Percentiles rank a stretch among this genome's conserved stretches.
Conservation (phyloP, 2,113 vertebrate species). For the Pitta sordida region DNA sequence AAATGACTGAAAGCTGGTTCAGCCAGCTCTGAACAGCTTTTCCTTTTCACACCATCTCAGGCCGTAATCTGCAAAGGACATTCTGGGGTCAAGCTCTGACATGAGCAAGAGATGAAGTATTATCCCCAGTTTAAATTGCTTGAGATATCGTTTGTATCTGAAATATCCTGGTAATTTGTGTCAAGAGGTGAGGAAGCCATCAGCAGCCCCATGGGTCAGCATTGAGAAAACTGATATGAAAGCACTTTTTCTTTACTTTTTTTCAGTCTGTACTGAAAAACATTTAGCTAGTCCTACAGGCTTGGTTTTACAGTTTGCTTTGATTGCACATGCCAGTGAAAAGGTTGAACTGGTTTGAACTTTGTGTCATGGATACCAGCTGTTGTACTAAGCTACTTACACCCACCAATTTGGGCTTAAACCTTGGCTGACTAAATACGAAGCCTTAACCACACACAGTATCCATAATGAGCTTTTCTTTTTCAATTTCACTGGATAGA, state of each 20-base stretch:
- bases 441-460: background rate
- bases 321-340: background rate
- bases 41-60: background rate
- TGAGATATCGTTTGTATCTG: background rate
- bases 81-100: background rate
- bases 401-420: slow-evolving; percentile 14
- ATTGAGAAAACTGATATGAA: background rate
- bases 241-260: background rate
- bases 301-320: background rate
- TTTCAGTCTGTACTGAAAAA: background rate
- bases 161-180: background rate
- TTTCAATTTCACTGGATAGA: background rate
- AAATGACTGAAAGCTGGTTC: background rate
- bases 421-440: background rate
- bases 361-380: background rate
- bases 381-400: slow-evolving; percentile 28
- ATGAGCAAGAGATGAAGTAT: background rate
- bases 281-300: background rate
- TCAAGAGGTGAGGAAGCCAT: background rate
- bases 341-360: slow-evolving; percentile 34
- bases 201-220: accelerated
- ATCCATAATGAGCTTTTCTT: background rate
- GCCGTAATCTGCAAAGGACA: background rate
- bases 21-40: background rate
- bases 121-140: background rate